phyloP scores from a whole-genome alignment of 2,888 invertebrate genomes.

The Sarcophaga caerulescens region DNA sequence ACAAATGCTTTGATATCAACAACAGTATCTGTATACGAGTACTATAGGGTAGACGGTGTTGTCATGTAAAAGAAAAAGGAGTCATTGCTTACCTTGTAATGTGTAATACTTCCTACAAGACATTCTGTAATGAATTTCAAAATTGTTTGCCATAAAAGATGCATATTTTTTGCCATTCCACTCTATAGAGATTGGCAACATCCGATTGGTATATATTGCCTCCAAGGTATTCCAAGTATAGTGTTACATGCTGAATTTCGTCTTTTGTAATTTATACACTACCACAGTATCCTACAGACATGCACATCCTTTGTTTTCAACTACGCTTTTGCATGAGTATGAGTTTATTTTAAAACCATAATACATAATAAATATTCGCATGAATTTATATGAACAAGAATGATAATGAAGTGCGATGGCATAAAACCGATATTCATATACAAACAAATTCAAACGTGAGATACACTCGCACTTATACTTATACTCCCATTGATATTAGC shows the following conservation, averaged over 20 bases:
- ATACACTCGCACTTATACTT: background rate
- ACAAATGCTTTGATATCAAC: background rate
- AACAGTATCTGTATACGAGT: background rate
- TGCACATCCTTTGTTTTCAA: background rate
- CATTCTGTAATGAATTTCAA: background rate
- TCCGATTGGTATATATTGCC: conserved; percentile 2
- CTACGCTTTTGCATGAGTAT: background rate
- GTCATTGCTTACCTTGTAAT: no score
- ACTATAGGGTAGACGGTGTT: no score
- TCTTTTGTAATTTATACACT: conserved; percentile 38
- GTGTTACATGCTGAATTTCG: conserved; percentile 17
- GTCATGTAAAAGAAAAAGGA: no score
- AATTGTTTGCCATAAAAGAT: background rate
- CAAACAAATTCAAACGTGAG: background rate
- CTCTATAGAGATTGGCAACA: no score
- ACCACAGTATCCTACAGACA: background rate
- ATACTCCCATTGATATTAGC: background rate
- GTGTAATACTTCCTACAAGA: no score
- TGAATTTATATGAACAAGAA: background rate
- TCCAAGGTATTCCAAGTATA: conserved; percentile 9
- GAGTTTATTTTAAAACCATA: no score
- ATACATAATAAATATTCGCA: background rate
- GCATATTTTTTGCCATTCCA: background rate
- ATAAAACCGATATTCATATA: conserved; percentile 26
- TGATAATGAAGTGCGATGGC: conserved; percentile 43